A percentile compares a stretch with the other conserved stretches of the same genome.
Conservation (phyloP, 2,113 vertebrate species). For the Oreochromis niloticus region DNA sequence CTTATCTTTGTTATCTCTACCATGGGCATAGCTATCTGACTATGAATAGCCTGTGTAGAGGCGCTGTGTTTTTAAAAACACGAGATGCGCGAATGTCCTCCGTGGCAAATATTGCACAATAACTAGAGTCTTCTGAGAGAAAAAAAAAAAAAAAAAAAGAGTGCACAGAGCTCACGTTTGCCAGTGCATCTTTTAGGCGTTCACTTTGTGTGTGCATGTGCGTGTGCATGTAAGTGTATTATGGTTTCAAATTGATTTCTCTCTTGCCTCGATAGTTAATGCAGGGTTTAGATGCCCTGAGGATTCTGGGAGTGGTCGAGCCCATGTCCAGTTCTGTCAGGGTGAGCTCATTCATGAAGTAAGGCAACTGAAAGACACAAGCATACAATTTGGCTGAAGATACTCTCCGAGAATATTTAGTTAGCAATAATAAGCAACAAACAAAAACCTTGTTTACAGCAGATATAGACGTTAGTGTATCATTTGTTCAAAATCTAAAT, state of each 20-base stretch:
- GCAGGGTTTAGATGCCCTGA: constrained; percentile 85
- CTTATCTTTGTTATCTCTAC: not conserved
- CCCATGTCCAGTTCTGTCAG: constrained; percentile 98
- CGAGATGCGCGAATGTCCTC: not conserved
- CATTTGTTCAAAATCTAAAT: not conserved
- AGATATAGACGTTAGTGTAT: not conserved
- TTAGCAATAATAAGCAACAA: not conserved
- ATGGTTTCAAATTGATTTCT: not conserved
- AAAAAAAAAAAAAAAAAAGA: not conserved
- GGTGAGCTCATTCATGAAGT: constrained; percentile 98
- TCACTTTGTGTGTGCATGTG: not conserved
- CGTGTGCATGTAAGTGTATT: not conserved
- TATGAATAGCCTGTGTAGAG: not conserved
- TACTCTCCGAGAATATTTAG: not conserved
- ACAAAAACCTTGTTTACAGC: not conserved
- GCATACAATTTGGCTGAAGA: not conserved
- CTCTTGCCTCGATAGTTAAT: constrained; percentile 88
- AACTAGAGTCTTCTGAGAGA: not conserved
- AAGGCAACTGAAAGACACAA: constrained; percentile 81
- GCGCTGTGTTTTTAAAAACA: not conserved
- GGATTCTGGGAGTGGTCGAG: constrained; percentile 88
- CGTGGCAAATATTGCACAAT: not conserved
- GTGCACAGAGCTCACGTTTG: not conserved
- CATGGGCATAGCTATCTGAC: not conserved
- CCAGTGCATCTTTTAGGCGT: not conserved